Evolutionary conservation across 2,888 invertebrate species (phyloP).

Genomic region (Pheosia gnoma): DNA sequence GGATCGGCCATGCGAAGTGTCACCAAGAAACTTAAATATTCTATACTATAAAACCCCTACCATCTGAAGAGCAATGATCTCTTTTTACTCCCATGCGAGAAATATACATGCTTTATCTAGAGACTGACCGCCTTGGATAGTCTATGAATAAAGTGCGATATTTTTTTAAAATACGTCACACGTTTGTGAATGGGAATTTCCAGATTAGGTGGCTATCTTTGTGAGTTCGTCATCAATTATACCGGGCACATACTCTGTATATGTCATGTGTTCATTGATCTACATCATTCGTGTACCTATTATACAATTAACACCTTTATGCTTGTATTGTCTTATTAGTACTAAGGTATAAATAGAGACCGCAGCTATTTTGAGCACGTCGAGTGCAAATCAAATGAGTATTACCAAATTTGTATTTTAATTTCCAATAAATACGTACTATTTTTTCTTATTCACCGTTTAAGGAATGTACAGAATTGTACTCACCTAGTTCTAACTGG

Average conservation of each 20-base stretch:
- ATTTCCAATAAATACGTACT: conserved; percentile 29
- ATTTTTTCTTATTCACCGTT: conserved; percentile 22
- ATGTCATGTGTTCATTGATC: conserved; percentile 25
- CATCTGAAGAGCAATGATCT: too few species aligned
- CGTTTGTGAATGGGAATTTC: conserved; percentile 8
- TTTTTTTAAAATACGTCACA: neutral
- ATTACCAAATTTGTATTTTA: conserved; percentile 41
- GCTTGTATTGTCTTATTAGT: conserved; percentile 38
- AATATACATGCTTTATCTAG: too few species aligned
- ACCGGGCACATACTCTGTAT: neutral
- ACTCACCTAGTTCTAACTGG: conserved; percentile 16
- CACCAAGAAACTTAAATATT: too few species aligned
- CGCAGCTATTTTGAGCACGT: conserved; percentile 7
- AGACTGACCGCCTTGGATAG: neutral
- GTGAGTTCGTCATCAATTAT: conserved; percentile 3
- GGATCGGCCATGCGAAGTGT: too few species aligned
- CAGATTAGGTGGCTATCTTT: conserved; percentile 23
- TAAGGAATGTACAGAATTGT: conserved; percentile 23
- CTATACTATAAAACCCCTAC: too few species aligned
- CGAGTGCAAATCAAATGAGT: conserved; percentile 37
- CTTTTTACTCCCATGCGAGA: too few species aligned
- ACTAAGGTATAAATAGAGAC: conserved; percentile 44
- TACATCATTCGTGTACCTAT: conserved; percentile 15
- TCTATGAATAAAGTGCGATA: neutral
- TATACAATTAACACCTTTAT: conserved; percentile 37